Conservation (phyloP, 2,113 vertebrate species). For the Micromys minutus region DNA sequence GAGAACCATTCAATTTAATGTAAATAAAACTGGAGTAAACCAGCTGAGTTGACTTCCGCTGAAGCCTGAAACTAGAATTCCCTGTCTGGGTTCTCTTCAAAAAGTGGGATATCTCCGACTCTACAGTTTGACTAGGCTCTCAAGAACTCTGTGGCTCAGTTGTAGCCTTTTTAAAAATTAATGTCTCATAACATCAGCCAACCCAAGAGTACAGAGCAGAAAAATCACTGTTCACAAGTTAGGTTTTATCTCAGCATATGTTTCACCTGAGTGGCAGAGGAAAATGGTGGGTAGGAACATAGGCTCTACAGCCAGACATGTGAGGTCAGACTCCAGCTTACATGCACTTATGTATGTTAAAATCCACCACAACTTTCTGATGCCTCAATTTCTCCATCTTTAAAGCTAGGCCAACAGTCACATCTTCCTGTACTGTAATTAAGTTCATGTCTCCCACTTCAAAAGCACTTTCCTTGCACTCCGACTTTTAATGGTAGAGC, state of each 20-base stretch:
- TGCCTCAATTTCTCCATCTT: background rate
- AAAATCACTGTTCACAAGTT: background rate
- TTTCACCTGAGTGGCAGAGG: background rate
- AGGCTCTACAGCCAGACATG: background rate
- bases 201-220: slow-evolving; percentile 8
- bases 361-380: background rate
- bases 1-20: background rate
- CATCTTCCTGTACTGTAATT: background rate
- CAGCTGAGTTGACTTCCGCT: background rate
- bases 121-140: background rate
- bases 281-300: background rate
- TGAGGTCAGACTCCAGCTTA: background rate
- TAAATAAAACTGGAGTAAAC: background rate
- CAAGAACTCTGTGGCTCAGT: background rate
- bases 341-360: background rate
- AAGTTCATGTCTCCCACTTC: background rate
- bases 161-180: background rate
- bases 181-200: background rate
- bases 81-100: background rate
- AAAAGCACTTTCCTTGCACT: background rate
- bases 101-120: background rate
- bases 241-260: background rate
- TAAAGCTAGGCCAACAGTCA: background rate
- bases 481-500: background rate
- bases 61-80: background rate